Percentiles rank a stretch among this genome's conserved stretches.
phyloP scores from a whole-genome alignment of 2,797 vertebrate species.

The Pangasius macronema region DNA sequence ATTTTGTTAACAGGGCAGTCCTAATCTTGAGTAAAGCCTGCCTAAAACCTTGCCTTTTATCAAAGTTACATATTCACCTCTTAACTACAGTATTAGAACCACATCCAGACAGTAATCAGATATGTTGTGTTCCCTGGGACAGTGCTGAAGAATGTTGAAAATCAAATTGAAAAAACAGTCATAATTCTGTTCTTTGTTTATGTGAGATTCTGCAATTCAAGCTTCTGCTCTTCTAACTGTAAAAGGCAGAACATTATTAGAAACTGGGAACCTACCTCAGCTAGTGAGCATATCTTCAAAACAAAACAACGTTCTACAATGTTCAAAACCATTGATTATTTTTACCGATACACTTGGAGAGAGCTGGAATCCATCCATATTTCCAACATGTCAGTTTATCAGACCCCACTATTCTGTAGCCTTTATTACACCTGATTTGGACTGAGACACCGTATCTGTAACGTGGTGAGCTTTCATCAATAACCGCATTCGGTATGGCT shows the following conservation, averaged over 20 bases:
- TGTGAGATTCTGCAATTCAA: neutral
- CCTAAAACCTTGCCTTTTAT: no score
- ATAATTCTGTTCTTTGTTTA: no score
- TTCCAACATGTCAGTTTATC: neutral
- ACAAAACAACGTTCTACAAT: neutral
- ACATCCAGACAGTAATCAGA: no score
- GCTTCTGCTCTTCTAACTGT: neutral
- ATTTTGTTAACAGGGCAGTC: neutral
- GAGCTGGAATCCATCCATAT: conserved; percentile 28
- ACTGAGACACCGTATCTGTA: neutral
- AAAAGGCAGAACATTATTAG: neutral
- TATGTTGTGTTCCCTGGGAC: no score
- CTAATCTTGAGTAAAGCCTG: neutral
- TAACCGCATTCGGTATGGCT: fast-evolving
- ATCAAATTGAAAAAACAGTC: neutral
- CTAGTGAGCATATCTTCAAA: neutral
- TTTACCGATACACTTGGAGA: conserved; percentile 41
- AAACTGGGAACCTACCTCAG: no score
- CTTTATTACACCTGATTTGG: neutral
- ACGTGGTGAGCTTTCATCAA: neutral
- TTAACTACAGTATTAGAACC: no score
- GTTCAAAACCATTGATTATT: neutral
- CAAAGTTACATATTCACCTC: no score
- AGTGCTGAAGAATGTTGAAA: no score
- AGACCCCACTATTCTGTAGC: neutral